These are phyloP conservation scores for Sphaeridia pumilis DNA, from an alignment of 2,888 invertebrate species.

Conservation along the genomic window DNA sequence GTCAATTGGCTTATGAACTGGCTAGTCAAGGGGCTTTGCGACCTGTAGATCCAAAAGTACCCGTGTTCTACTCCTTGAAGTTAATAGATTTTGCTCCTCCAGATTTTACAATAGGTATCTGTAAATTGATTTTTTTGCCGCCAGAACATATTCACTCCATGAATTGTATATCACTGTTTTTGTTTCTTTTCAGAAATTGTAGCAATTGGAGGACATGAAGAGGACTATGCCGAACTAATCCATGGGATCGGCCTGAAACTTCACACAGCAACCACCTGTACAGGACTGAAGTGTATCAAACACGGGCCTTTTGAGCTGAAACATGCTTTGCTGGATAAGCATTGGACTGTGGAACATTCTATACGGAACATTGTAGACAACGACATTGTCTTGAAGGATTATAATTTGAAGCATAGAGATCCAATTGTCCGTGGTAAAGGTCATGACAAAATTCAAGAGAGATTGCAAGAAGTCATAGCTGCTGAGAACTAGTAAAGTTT, in stretches of 20 bases:
- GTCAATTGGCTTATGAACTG: constrained; percentile 79
- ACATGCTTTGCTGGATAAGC: constrained; percentile 64
- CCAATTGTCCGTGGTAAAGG: constrained; percentile 11
- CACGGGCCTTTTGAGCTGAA: constrained; percentile 68
- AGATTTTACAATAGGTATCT: constrained; percentile 66
- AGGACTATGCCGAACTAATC: constrained; percentile 62
- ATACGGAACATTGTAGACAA: constrained; percentile 49
- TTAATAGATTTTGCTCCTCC: constrained; percentile 71
- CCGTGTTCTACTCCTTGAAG: constrained; percentile 74
- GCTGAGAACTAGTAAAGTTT: neutral
- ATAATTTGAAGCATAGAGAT: constrained; percentile 19
- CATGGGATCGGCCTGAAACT: constrained; percentile 71
- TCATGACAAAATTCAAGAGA: neutral
- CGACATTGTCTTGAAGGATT: constrained; percentile 15
- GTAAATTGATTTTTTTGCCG: neutral
- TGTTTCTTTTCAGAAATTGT: constrained; percentile 67
- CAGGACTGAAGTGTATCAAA: constrained; percentile 63
- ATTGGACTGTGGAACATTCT: constrained; percentile 64
- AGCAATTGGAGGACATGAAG: constrained; percentile 70
- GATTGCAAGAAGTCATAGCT: neutral
- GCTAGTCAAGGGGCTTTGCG: constrained; percentile 70
- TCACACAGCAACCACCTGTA: constrained; percentile 67
- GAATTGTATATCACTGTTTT: too few species aligned
- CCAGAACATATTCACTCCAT: neutral
- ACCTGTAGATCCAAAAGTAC: constrained; percentile 55